Evolutionary conservation across 1,140 invertebrate species (phyloP), one percentile per base, ranked within the genome.

Genomic region (Brevipalpus yothersi): DNA sequence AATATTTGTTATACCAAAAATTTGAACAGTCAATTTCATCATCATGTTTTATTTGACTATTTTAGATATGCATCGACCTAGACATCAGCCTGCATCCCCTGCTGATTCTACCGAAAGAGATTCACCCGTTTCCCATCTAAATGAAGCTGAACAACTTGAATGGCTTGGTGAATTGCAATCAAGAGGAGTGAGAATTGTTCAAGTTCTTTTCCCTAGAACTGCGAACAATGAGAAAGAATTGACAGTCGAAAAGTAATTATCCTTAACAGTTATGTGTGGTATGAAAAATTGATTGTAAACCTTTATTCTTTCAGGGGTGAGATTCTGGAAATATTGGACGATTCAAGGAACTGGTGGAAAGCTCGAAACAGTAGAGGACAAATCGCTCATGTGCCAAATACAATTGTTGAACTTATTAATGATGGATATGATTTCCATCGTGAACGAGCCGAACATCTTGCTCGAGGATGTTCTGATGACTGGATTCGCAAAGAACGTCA

Each of bases 211-310:
- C 73, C 90, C 90, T 1, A 76, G 90, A 62, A 90, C 87, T 5
- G 89, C 88, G n/a, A 92, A 94, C 73, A 97, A 98, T 71, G 82
- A 92, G 69, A 98, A 98, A 72, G 94, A 98, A 71, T 76, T 98
- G 57, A 93, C 86, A 19, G 91, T 98, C 0, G 80, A 86, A 42
- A 79, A 91, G 62, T 63, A 45, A 19, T 56, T 54, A 41, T 13
- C 5, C 40, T 60, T 12, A 53, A 7, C 10, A 10, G 10, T 55
- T 1, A 19, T 13, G 8, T 51, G 17, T 17, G 9, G 17, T n/a
- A 31, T 39, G 39, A 11, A 41, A 12, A 55, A 43, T 39, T 9
- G 53, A 10, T 53, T 53, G 31, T 21, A 55, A 11, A 54, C 2
- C 5, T 31, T 31, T 31, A 31, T 31, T 31, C 15, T 56, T 47